Base-by-base conservation (phyloP, 1,140 invertebrate species). In the Microplitis demolitor region DNA sequence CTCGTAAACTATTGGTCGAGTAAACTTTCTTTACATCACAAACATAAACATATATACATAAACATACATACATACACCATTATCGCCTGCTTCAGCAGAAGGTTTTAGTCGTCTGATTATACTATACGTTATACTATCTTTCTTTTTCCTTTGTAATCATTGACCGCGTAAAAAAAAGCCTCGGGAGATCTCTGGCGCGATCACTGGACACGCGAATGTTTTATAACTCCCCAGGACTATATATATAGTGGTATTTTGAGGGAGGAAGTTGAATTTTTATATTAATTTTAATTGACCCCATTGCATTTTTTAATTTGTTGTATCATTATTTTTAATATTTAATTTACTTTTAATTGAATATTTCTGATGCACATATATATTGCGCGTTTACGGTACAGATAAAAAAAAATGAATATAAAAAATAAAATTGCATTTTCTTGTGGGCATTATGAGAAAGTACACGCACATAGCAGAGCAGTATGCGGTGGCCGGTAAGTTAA, bases 261-360 rank as follows among this genome's bases (percentile, higher is more conserved):
- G 14, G 61, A 62, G 61, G 16, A 61, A 53, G 69, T 9, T 5
- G 33, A 35, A 16, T 64, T 71, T 71, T 64, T 66, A 64, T 39
- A 71, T 71, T 66, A 64, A 71, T 71, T 71, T 71, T 71, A 71
- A 71, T 71, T 71, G 62, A 71, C 69, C 69, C 35, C 69, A 53
- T 66, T 71, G 62, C 69, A 71, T 71, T 71, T 66, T 66, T 66
- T 31, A 45, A 45, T 45, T 1, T 9, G 39, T 9, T 6, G 2
- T 64, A 45, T 39, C 13, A 14, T 9, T 13, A 5, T 31, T 62
- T 62, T 31, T 34, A 62, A 34, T 62, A 11, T 45, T 39, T 37
- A 31, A 31, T n/a, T 33, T 64, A 5, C 6, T 34, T 14, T 11
- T 64, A 66, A 66, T 66, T 66, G 63, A 66, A 66, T 66, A 50